Conservation (phyloP, 1,140 invertebrate genomes). For the Apolygus lucorum region DNA sequence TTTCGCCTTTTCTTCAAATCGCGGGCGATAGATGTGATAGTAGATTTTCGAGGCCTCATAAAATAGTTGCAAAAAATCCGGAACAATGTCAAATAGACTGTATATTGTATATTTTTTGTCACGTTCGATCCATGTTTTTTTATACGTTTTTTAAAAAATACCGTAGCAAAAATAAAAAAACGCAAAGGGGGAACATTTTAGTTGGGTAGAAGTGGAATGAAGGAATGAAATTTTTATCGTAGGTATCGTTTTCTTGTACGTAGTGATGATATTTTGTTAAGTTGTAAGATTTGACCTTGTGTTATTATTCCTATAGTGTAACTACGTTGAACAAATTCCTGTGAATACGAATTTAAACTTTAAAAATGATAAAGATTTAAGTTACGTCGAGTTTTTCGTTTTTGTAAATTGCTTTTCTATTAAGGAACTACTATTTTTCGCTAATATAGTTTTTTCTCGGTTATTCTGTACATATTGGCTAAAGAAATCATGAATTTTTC, state of each 20-base stretch:
- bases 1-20: no score
- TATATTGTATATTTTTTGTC: not conserved
- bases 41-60: not conserved
- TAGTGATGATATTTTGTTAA: not conserved
- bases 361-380: not conserved
- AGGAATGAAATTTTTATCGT: not conserved
- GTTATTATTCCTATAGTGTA: not conserved
- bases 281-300: not conserved
- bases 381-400: not conserved
- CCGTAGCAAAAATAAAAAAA: not conserved
- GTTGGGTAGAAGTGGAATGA: not conserved
- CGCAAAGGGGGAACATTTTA: not conserved
- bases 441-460: not conserved
- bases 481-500: conserved; percentile 6
- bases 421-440: conserved; percentile 8
- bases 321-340: conserved; percentile 9
- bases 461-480: conserved; percentile 14
- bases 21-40: not conserved
- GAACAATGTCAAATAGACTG: not conserved
- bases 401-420: conserved; percentile 12
- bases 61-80: not conserved
- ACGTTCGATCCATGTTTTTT: not conserved
- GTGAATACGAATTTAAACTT: not conserved
- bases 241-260: not conserved
- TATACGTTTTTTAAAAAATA: not conserved